These are phyloP conservation scores for Atopsyche davidsoni DNA, from an alignment of 1,140 invertebrate species.

Conservation along the genomic window DNA sequence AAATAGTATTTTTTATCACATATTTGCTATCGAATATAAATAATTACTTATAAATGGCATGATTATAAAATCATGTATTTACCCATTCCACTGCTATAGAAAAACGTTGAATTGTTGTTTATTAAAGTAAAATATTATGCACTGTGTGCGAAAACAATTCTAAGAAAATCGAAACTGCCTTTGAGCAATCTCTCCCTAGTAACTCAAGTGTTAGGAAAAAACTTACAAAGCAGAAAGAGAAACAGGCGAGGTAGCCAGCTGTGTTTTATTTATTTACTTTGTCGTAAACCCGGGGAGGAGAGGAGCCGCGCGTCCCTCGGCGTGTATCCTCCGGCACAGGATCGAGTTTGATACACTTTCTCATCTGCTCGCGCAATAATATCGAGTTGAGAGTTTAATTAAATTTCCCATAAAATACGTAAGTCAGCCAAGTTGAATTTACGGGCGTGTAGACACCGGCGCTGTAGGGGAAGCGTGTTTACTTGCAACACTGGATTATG, in stretches of 20 bases:
- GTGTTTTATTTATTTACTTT: conserved; percentile 14
- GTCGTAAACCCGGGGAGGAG: neutral
- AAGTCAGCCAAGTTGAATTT: conserved; percentile 5
- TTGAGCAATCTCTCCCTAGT: neutral
- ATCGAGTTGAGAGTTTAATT: conserved; percentile 11
- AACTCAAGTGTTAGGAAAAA: conserved; percentile 1
- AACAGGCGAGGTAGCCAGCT: conserved; percentile 8
- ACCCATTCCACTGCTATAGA: too few species aligned
- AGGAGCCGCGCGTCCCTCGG: neutral
- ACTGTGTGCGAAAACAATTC: neutral
- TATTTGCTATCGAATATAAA: too few species aligned
- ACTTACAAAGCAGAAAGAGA: too few species aligned
- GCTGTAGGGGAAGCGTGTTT: too few species aligned
- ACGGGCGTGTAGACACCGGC: neutral
- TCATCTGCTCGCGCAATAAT: conserved; percentile 5
- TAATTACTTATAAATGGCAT: too few species aligned
- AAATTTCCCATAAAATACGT: conserved; percentile 14
- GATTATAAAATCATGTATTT: too few species aligned
- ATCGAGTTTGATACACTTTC: neutral
- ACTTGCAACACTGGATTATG: too few species aligned
- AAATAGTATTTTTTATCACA: too few species aligned
- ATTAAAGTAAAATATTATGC: too few species aligned
- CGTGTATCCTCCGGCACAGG: neutral
- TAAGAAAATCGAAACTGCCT: neutral
- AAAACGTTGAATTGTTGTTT: too few species aligned